Evolutionary conservation across 2,888 invertebrate genomes (phyloP).

Genomic region (Anodontia alba): DNA sequence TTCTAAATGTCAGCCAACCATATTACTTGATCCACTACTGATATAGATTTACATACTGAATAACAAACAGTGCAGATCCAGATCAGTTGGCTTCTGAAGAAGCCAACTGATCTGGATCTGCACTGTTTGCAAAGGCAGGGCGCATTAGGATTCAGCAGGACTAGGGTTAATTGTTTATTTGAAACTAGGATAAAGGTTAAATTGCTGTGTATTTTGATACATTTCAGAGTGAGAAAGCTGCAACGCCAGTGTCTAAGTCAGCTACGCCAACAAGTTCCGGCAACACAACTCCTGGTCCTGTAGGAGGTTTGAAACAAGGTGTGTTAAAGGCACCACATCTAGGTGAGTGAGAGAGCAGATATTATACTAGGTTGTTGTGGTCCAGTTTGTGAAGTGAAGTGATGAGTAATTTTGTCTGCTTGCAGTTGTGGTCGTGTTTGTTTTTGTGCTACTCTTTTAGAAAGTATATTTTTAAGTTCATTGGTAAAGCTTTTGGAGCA

Average conservation of each 20-base stretch:
- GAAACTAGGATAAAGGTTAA: no score
- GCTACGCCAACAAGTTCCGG: conserved; percentile 91
- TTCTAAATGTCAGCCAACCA: no score
- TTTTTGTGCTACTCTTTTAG: not conserved
- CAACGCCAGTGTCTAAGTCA: conserved; percentile 95
- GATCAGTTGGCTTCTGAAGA: no score
- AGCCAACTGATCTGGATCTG: no score
- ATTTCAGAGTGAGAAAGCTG: conserved; percentile 90
- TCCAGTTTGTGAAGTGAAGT: conserved; percentile 11
- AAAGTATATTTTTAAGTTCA: not conserved
- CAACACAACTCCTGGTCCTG: conserved; percentile 83
- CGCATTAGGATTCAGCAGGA: no score
- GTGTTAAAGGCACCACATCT: conserved; percentile 63
- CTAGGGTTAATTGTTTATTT: no score
- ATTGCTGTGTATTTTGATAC: no score
- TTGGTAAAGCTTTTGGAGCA: no score
- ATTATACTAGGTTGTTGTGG: not conserved
- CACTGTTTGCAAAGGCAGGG: no score
- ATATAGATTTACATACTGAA: no score
- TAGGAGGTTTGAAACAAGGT: conserved; percentile 60
- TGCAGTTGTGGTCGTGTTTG: not conserved
- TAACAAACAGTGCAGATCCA: no score
- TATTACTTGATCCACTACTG: no score
- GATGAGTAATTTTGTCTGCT: not conserved
- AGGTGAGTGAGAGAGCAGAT: conserved; percentile 53